Evolutionary conservation across 2,888 invertebrate genomes (phyloP).

Genomic region (Gnatocerus cornutus): DNA sequence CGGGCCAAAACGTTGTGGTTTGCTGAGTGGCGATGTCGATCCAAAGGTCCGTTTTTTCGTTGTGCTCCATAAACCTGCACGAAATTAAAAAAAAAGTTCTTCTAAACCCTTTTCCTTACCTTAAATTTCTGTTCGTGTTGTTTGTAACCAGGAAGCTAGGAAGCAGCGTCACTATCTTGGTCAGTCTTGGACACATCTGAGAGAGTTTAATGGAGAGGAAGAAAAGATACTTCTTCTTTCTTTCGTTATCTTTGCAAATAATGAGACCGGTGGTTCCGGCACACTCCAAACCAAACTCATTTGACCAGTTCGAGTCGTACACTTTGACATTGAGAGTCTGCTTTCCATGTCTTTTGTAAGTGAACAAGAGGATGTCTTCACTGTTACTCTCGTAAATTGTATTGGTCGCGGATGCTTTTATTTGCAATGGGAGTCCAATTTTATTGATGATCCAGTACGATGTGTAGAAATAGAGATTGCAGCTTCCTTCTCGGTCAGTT

Average conservation of each 20-base stretch:
- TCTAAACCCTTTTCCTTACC: slow-evolving; percentile 57
- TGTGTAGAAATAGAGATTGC: slow-evolving; percentile 81
- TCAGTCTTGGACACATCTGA: slow-evolving; percentile 81
- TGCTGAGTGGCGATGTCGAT: slow-evolving; percentile 82
- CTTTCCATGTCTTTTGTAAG: slow-evolving; percentile 74
- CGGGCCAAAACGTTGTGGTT: slow-evolving; percentile 86
- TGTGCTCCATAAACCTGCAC: slow-evolving; percentile 92
- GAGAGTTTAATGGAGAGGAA: slow-evolving; percentile 81
- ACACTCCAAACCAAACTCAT: slow-evolving; percentile 78
- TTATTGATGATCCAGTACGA: slow-evolving; percentile 94
- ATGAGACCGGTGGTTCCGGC: slow-evolving; percentile 85
- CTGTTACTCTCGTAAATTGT: slow-evolving; percentile 73
- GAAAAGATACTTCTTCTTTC: slow-evolving; percentile 82
- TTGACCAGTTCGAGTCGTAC: slow-evolving; percentile 79
- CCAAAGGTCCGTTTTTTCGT: slow-evolving; percentile 89
- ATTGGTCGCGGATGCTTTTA: slow-evolving; percentile 80
- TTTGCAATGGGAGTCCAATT: slow-evolving; percentile 86
- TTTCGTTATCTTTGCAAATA: slow-evolving; percentile 81
- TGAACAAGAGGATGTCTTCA: slow-evolving; percentile 82
- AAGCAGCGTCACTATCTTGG: slow-evolving; percentile 85
- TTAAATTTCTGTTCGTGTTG: slow-evolving; percentile 75
- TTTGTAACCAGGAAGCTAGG: slow-evolving; percentile 87
- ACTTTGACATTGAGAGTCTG: slow-evolving; percentile 74
- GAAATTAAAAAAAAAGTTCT: slow-evolving; percentile 51
- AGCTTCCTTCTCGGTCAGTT: slow-evolving; percentile 77